A percentile compares a stretch with the other conserved stretches of the same genome.
phyloP scores from a whole-genome alignment of 2,113 vertebrate genomes.

The Rhodinocichla rosea region DNA sequence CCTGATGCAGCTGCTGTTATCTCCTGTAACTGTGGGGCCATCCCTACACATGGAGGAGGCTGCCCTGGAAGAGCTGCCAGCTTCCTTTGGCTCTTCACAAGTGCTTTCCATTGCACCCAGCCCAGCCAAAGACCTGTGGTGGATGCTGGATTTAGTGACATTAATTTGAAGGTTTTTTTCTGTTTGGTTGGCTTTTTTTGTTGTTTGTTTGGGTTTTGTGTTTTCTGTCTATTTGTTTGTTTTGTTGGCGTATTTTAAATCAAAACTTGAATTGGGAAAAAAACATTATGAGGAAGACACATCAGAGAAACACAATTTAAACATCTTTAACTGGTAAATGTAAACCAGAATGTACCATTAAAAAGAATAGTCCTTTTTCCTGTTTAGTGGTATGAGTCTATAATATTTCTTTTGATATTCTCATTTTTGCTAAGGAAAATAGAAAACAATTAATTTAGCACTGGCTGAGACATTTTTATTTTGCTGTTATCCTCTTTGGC shows the following conservation, averaged over 20 bases:
- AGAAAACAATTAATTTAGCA: neutral
- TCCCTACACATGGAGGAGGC: neutral
- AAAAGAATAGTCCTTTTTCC: neutral
- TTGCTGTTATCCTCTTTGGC: neutral
- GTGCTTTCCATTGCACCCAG: neutral
- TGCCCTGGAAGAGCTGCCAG: neutral
- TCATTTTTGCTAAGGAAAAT: neutral
- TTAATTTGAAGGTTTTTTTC: accelerated
- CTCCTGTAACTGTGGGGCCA: neutral
- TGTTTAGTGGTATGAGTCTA: neutral
- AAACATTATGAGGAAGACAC: neutral
- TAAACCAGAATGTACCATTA: neutral
- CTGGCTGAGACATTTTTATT: neutral
- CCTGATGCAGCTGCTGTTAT: neutral
- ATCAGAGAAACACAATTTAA: neutral
- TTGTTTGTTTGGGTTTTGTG: neutral
- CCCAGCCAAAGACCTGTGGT: neutral
- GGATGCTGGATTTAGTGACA: neutral
- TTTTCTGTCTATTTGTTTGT: neutral
- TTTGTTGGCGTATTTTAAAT: neutral
- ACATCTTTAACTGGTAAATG: neutral
- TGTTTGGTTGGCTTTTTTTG: accelerated
- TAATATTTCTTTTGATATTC: neutral
- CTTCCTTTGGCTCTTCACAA: neutral
- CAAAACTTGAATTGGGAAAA: neutral